phyloP scores from a whole-genome alignment of 2,797 vertebrate genomes.

The Mormyrops attenuatus region DNA sequence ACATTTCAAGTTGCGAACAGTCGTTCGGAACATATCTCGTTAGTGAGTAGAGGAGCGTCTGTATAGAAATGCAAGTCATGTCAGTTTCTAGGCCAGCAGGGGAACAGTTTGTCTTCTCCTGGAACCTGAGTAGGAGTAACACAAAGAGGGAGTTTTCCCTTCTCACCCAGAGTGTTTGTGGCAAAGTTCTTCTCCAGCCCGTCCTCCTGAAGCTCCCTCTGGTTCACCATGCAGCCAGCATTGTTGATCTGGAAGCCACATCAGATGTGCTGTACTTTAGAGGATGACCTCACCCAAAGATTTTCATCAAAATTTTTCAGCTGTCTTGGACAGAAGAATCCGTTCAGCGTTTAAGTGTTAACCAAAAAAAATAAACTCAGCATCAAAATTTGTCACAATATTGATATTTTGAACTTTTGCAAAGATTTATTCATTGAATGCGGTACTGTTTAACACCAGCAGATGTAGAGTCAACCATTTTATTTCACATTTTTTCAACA shows the following conservation, averaged over 20 bases:
- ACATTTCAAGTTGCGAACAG: too few species aligned
- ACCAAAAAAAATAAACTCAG: neutral
- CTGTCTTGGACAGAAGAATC: neutral
- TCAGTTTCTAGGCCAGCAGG: neutral
- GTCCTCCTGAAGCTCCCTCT: constrained; percentile 72
- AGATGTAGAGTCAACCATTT: neutral
- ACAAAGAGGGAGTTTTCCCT: neutral
- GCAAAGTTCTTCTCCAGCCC: constrained; percentile 81
- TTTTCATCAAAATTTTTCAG: neutral
- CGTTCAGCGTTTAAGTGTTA: neutral
- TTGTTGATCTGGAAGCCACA: constrained; percentile 70
- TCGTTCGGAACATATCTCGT: too few species aligned
- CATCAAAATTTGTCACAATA: neutral
- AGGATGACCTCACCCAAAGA: neutral
- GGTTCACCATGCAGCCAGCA: constrained; percentile 78
- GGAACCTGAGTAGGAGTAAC: neutral
- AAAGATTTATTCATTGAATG: neutral
- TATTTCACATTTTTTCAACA: neutral
- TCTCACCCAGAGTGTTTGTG: constrained; percentile 74
- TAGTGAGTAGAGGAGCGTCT: too few species aligned
- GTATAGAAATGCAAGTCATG: neutral
- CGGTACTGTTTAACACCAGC: neutral
- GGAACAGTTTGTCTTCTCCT: neutral
- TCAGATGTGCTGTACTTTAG: neutral
- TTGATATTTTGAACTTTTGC: neutral